Evolutionary conservation across 1,140 invertebrate genomes (phyloP).

Genomic region (Eumeta japonica): DNA sequence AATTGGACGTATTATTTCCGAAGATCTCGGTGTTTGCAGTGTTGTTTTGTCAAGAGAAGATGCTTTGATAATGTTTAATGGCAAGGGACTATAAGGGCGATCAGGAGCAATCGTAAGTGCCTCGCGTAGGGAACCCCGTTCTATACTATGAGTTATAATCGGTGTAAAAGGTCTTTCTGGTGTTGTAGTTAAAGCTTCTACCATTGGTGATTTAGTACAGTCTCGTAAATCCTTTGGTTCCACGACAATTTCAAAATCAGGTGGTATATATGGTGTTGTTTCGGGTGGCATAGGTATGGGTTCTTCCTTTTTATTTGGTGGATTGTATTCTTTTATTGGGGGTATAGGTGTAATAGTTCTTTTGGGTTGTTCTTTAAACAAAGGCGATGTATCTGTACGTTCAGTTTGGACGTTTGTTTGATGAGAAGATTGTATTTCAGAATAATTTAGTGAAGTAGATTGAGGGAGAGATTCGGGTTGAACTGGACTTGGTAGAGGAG

Average conservation of each 20-base stretch:
- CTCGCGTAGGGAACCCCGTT: constrained; percentile 60
- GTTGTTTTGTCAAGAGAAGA: constrained; percentile 17
- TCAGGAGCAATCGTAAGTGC: constrained; percentile 74
- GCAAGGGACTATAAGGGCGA: constrained; percentile 56
- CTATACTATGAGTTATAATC: constrained; percentile 25
- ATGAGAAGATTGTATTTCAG: not conserved
- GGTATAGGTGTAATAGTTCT: constrained; percentile 43
- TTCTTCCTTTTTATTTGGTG: constrained; percentile 33
- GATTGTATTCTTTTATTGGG: constrained; percentile 56
- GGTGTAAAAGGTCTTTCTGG: constrained; percentile 66
- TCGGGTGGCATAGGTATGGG: constrained; percentile 60
- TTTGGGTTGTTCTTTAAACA: constrained; percentile 27
- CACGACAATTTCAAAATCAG: constrained; percentile 58
- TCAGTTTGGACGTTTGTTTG: too few species aligned
- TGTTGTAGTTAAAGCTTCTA: constrained; percentile 67
- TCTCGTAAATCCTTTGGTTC: constrained; percentile 53
- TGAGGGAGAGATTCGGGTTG: constrained; percentile 8
- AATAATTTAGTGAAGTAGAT: not conserved
- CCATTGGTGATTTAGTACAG: constrained; percentile 62
- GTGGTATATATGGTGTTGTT: constrained; percentile 63
- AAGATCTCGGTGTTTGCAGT: constrained; percentile 16
- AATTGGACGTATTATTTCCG: constrained; percentile 26
- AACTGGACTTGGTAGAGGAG: constrained; percentile 36
- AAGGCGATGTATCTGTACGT: constrained; percentile 17
- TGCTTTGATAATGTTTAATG: constrained; percentile 22